Conservation (phyloP, 1,140 invertebrate species). For the Frieseomelitta varia region DNA sequence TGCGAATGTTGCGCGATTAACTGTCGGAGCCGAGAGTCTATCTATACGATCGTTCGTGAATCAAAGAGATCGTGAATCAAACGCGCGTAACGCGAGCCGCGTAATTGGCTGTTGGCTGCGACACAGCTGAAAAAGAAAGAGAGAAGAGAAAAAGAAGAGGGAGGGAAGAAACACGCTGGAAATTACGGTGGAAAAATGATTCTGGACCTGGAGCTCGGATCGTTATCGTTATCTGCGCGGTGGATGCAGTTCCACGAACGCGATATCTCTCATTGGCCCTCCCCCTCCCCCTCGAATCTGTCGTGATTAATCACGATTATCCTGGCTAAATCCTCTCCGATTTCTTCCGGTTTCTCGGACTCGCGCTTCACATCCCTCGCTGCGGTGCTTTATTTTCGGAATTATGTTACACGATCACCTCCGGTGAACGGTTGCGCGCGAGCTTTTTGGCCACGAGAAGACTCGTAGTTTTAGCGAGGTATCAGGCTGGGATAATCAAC, state of each 20-base stretch:
- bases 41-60: neutral
- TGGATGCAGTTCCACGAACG: constrained; percentile 25
- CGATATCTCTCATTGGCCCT: constrained; percentile 32
- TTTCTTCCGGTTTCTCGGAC: constrained; percentile 34
- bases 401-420: constrained; percentile 9
- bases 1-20: constrained; percentile 35
- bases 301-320: constrained; percentile 52
- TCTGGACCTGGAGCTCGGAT: neutral
- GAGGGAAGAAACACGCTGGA: constrained; percentile 2
- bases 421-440: too few relatives aligned
- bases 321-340: constrained; percentile 37
- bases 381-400: constrained; percentile 5
- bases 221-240: constrained; percentile 9
- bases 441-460: neutral
- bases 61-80: constrained; percentile 40
- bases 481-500: neutral
- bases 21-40: too few relatives aligned
- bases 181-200: constrained; percentile 20
- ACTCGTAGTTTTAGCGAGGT: neutral
- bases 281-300: constrained; percentile 37
- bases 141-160: neutral
- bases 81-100: constrained; percentile 41
- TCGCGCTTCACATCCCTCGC: neutral
- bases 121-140: neutral
- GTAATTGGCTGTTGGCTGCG: constrained; percentile 45